These are phyloP conservation scores for Tribolium castaneum DNA, from an alignment of 1,140 invertebrate genomes.

Conservation along the genomic window DNA sequence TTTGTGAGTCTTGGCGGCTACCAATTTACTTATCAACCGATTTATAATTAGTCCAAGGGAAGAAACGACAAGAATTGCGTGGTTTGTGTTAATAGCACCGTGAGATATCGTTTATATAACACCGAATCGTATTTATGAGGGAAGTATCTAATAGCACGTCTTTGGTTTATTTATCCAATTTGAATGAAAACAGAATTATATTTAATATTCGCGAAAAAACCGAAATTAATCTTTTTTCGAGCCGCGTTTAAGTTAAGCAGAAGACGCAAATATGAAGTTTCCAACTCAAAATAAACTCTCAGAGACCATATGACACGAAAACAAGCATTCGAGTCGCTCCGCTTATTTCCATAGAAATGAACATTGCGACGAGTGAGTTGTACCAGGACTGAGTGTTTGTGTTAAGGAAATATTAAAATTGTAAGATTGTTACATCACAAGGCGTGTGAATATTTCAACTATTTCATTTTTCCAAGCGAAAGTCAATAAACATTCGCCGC, in stretches of 20 bases:
- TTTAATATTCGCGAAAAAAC: constrained; percentile 25
- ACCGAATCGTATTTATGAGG: constrained; percentile 47
- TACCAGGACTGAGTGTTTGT: constrained; percentile 49
- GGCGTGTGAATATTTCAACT: constrained; percentile 47
- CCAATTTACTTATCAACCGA: constrained; percentile 35
- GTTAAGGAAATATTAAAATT: constrained; percentile 51
- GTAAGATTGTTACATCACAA: constrained; percentile 50
- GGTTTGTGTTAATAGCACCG: constrained; percentile 43
- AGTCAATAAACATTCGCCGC: constrained; percentile 35
- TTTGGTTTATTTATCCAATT: constrained; percentile 45
- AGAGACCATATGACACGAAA: constrained; percentile 54
- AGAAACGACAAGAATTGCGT: constrained; percentile 37
- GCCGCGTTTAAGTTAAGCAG: constrained; percentile 14
- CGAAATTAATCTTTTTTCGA: constrained; percentile 7
- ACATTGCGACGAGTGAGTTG: constrained; percentile 50
- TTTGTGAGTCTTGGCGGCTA: constrained; percentile 43
- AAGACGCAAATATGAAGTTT: constrained; percentile 51
- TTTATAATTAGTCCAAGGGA: constrained; percentile 35
- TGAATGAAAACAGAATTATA: constrained; percentile 49
- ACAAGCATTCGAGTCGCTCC: constrained; percentile 50
- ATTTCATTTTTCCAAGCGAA: constrained; percentile 21
- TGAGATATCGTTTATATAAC: constrained; percentile 54
- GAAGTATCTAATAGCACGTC: constrained; percentile 45
- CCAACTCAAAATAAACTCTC: constrained; percentile 54
- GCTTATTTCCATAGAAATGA: constrained; percentile 48